phyloP scores from a whole-genome alignment of 2,797 vertebrate species.

The Melanotaenia parkinsoni region DNA sequence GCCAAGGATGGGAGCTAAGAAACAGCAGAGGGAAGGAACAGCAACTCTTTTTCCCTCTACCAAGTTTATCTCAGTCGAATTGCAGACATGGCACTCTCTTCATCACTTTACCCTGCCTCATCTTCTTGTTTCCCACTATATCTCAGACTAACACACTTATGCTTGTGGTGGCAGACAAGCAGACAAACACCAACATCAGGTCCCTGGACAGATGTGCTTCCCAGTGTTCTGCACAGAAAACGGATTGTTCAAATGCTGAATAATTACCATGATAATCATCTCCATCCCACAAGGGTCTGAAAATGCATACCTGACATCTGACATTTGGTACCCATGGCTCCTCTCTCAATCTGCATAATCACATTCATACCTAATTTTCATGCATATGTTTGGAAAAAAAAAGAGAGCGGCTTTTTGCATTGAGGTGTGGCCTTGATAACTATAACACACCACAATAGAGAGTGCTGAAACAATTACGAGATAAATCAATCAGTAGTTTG shows the following conservation, averaged over 20 bases:
- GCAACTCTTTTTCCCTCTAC: conserved; percentile 62
- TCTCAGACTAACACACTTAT: conserved; percentile 64
- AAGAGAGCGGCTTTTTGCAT: conserved; percentile 54
- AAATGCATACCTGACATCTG: conserved; percentile 84
- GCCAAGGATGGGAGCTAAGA: conserved; percentile 71
- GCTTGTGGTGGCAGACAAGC: conserved; percentile 71
- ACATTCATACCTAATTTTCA: conserved; percentile 77
- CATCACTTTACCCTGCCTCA: conserved; percentile 53
- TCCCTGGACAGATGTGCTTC: conserved; percentile 77
- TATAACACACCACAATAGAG: conserved; percentile 25
- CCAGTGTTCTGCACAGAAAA: conserved; percentile 71
- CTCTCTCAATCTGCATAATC: conserved; percentile 82
- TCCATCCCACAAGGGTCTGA: conserved; percentile 76
- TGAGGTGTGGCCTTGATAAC: conserved; percentile 36
- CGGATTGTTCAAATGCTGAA: conserved; percentile 81
- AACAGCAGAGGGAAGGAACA: conserved; percentile 63
- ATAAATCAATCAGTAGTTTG: conserved; percentile 8
- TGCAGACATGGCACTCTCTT: conserved; percentile 69
- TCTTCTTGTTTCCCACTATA: conserved; percentile 60
- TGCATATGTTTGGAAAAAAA: conserved; percentile 65
- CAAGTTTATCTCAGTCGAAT: conserved; percentile 74
- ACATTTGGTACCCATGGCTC: conserved; percentile 81
- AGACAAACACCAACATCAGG: conserved; percentile 75
- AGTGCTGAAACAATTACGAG: background rate
- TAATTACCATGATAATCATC: conserved; percentile 87